phyloP scores from a whole-genome alignment of 2,797 vertebrate species.

The Phoebastria nigripes region DNA sequence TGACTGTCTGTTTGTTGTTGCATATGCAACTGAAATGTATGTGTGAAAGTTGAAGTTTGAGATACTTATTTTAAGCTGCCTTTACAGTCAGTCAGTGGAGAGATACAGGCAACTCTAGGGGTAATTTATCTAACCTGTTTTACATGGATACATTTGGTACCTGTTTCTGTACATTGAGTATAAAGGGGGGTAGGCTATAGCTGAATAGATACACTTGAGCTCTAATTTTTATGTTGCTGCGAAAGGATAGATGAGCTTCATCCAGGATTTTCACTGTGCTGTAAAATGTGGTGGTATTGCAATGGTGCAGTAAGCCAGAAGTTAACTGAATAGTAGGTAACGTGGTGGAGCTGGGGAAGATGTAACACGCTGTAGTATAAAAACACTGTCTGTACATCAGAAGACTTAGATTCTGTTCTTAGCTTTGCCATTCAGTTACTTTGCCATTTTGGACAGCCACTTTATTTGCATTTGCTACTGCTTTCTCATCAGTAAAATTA shows the following conservation, averaged over 20 bases:
- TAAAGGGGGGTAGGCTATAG: not conserved
- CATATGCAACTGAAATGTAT: not conserved
- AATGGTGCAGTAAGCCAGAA: not conserved
- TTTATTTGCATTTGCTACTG: not conserved
- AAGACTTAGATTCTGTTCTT: not conserved
- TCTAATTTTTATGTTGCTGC: not conserved
- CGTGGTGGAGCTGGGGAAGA: not conserved
- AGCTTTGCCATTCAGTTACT: not conserved
- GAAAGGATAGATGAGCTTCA: not conserved
- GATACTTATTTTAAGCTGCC: not conserved
- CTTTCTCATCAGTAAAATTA: not conserved
- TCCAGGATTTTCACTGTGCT: not conserved
- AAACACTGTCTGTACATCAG: not conserved
- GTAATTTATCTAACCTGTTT: not conserved
- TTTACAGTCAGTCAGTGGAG: not conserved
- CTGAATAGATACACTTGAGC: not conserved
- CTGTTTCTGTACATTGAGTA: not conserved
- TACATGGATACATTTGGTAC: not conserved
- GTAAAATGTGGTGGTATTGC: not conserved
- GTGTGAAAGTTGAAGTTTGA: not conserved
- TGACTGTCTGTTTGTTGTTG: not conserved
- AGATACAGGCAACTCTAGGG: not conserved
- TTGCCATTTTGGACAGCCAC: not conserved
- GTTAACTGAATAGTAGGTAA: not conserved
- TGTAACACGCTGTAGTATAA: not conserved